Conservation (phyloP, 2,113 vertebrate genomes). For the Gorsachius goisagi region DNA sequence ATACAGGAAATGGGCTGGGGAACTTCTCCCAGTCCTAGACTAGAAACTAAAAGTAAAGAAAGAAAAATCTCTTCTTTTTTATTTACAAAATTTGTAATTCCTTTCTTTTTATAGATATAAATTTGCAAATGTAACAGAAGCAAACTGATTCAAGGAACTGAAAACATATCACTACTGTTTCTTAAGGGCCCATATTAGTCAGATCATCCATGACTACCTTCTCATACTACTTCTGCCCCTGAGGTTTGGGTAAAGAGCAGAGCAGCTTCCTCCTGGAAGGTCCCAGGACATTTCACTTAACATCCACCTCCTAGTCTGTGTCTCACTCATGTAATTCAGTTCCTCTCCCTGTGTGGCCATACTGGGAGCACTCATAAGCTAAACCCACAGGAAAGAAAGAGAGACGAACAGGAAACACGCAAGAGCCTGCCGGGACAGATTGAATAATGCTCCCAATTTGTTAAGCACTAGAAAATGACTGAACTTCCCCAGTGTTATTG, state of each 20-base stretch:
- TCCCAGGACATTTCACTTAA: conserved; percentile 18
- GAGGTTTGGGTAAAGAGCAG: background rate
- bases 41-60: background rate
- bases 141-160: background rate
- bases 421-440: conserved; percentile 7
- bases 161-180: background rate
- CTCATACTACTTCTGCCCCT: background rate
- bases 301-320: background rate
- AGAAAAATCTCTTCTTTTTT: background rate
- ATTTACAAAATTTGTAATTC: background rate
- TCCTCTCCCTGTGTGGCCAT: conserved; percentile 50
- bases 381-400: conserved; percentile 47
- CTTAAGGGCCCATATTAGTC: background rate
- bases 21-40: background rate
- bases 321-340: conserved; percentile 23
- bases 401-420: background rate
- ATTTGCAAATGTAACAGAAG: background rate
- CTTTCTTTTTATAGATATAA: background rate
- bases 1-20: background rate
- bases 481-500: background rate
- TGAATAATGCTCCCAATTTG: conserved; percentile 44
- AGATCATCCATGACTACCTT: background rate
- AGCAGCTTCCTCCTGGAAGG: background rate
- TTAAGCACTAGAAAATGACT: background rate
- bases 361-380: background rate